Percentiles rank a stretch among this genome's conserved stretches.
Evolutionary conservation across 2,888 invertebrate genomes (phyloP).

Genomic region (Eupithecia inturbata): DNA sequence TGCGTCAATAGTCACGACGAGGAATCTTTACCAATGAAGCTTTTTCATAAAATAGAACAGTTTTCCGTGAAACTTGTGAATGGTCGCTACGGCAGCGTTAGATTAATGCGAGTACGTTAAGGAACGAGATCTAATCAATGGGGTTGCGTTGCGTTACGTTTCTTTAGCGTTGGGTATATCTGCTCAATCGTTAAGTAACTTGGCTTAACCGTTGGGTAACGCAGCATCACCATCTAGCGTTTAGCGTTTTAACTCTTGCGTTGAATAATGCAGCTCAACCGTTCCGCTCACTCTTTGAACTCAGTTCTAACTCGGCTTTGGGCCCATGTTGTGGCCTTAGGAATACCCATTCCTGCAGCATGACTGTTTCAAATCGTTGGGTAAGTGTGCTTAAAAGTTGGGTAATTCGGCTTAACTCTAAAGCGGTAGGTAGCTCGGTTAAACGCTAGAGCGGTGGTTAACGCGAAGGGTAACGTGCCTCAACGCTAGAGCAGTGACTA

Average conservation of each 20-base stretch:
- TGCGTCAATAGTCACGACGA: not conserved
- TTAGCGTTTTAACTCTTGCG: not conserved
- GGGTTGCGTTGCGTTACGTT: not conserved
- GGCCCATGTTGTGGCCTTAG: not conserved
- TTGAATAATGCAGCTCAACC: not conserved
- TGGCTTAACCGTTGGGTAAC: not conserved
- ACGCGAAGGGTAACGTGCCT: not conserved
- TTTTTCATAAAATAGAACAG: not conserved
- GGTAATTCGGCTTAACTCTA: not conserved
- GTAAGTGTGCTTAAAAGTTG: not conserved
- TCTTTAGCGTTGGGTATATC: not conserved
- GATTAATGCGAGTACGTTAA: not conserved
- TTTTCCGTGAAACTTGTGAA: not conserved
- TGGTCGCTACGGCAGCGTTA: conserved; percentile 21
- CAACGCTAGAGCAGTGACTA: not conserved
- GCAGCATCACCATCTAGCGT: not conserved
- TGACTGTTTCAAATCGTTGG: not conserved
- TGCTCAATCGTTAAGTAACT: not conserved
- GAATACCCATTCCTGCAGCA: too few species aligned
- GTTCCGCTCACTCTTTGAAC: not conserved
- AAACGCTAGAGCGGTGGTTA: not conserved
- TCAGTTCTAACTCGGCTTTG: not conserved
- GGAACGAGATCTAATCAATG: not conserved
- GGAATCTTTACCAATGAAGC: not conserved
- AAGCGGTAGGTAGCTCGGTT: not conserved